Percentiles rank a stretch among this genome's conserved stretches.
These are phyloP conservation scores for Lepilemur ruficaudatus DNA, from an alignment of 2,797 vertebrate genomes.

Conservation along the genomic window DNA sequence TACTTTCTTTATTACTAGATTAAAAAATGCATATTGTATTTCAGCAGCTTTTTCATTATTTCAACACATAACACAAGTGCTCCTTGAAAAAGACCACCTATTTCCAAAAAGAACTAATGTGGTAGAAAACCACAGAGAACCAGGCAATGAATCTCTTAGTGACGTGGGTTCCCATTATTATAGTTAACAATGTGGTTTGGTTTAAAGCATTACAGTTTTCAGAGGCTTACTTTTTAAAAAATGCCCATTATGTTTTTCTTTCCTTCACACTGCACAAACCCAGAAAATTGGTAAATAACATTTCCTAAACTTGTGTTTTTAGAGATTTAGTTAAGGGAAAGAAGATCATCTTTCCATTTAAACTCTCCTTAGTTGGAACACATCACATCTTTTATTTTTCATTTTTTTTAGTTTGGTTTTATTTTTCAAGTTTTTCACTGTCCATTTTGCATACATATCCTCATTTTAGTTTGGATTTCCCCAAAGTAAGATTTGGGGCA, in stretches of 20 bases:
- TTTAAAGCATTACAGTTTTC: slow-evolving; percentile 31
- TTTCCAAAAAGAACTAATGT: slow-evolving; percentile 55
- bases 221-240: slow-evolving; percentile 40
- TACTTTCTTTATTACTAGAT: slow-evolving; percentile 88
- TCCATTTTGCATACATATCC: not conserved
- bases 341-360: slow-evolving; percentile 1
- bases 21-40: slow-evolving; percentile 79
- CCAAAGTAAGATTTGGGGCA: not conserved
- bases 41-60: slow-evolving; percentile 77
- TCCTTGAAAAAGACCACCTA: slow-evolving; percentile 67
- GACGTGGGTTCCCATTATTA: not conserved
- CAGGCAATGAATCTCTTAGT: slow-evolving; percentile 12
- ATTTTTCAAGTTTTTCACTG: not conserved
- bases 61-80: slow-evolving; percentile 69
- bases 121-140: slow-evolving; percentile 43
- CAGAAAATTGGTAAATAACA: slow-evolving; percentile 23
- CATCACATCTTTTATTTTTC: not conserved
- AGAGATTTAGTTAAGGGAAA: not conserved
- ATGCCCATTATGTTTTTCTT: not conserved
- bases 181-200: not conserved
- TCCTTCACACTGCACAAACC: slow-evolving; percentile 23
- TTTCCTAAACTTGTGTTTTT: not conserved
- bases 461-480: not conserved
- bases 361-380: not conserved
- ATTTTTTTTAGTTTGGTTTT: not conserved